These are phyloP conservation scores for Gandaritis pyraliata DNA, from an alignment of 2,888 invertebrate species.

Conservation along the genomic window DNA sequence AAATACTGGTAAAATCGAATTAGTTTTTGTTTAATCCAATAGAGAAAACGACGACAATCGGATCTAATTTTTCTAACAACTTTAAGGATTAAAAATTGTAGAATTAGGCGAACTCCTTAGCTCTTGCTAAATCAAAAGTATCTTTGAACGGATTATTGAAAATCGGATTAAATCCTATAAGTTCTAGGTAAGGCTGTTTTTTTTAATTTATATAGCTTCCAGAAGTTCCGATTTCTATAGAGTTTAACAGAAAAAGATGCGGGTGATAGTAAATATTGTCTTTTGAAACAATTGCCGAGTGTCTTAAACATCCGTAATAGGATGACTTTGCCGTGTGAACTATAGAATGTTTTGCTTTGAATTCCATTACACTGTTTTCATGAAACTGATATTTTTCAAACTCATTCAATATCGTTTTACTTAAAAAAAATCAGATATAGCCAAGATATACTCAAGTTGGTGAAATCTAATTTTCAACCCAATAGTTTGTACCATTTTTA, in stretches of 20 bases:
- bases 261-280: conserved; percentile 27
- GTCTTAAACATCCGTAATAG: conserved; percentile 12
- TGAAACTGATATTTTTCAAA: too few species aligned
- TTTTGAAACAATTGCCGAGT: conserved; percentile 15
- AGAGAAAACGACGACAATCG: conserved; percentile 8
- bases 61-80: conserved; percentile 7
- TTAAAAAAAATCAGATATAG: too few species aligned
- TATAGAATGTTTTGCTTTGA: too few species aligned
- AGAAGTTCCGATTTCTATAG: conserved; percentile 1
- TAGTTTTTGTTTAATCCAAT: conserved; percentile 24
- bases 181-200: conserved; percentile 8
- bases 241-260: conserved; percentile 26
- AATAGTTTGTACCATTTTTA: too few species aligned
- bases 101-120: not conserved
- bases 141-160: conserved; percentile 1
- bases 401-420: too few species aligned
- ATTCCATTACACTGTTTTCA: too few species aligned
- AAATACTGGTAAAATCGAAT: conserved; percentile 10
- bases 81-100: conserved; percentile 4
- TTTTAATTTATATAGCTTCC: conserved; percentile 1
- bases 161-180: conserved; percentile 14
- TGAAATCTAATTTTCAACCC: too few species aligned
- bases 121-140: conserved; percentile 7
- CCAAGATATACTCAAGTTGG: too few species aligned
- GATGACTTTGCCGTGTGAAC: too few species aligned